Base-by-base conservation (phyloP, 1,140 invertebrate genomes). In the Oncopeltus fasciatus region DNA sequence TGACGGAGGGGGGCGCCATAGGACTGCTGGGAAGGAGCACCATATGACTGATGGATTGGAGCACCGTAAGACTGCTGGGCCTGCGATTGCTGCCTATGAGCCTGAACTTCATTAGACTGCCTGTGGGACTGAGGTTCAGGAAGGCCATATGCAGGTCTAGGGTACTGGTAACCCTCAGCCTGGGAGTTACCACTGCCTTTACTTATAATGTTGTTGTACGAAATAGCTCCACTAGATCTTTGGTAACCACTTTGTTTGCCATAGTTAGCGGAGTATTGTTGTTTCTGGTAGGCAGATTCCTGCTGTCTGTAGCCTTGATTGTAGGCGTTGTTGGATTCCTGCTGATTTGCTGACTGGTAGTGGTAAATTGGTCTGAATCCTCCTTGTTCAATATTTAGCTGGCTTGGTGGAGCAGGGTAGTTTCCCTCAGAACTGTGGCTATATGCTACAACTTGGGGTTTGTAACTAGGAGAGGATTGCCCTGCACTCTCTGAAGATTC, bases 181-280 rank as follows among this genome's bases (percentile, higher is more conserved):
- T 38, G 31, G 14, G 5, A 8, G 31, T 38, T 5, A 14, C 14
- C 31, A 14, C 31, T 38, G 5, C 31, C 31, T 38, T 38, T 14
- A 38, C 49, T 53, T 24, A 53, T 53, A 14, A 53, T 24, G n/a
- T 53, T 53, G 26, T 53, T 18, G 49, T 53, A 53, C 26, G 49
- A 53, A 9, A 16, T 53, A 53, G 49, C 49, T 24, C 26, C 12
- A 9, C 49, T 24, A 18, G 49, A 53, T 24, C 2, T 24, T 24
- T 53, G 20, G 21, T 53, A 53, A 21, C 49, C 49, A 24, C 49
- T 24, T 5, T 53, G 21, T 16, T 18, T 24, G 4, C 26, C 24
- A 27, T 26, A 53, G 24, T 26, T 53, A 8, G 49, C 21, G 20
- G 20, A 14, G 49, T 53, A 53, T 26, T 26, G 20, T 9, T 26